Evolutionary conservation across 1,140 invertebrate species (phyloP).

Genomic region (Hylaeus anthracinus): DNA sequence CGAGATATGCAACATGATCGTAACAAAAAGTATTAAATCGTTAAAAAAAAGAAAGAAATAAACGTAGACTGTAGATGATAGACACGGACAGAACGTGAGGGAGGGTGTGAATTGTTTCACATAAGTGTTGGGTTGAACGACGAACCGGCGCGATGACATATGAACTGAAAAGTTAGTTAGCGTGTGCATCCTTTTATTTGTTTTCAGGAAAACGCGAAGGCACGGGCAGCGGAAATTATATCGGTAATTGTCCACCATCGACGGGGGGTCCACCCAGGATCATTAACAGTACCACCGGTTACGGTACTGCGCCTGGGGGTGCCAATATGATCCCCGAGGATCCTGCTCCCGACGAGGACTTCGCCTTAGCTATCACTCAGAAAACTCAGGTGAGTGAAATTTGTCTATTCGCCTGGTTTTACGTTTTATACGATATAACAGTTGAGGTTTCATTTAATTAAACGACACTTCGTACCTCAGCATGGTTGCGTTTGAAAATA

Average conservation of each 20-base stretch:
- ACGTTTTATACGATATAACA: not conserved
- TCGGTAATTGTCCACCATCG: slow-evolving; percentile 53
- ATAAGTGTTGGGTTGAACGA: no score
- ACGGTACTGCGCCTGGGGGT: slow-evolving; percentile 49
- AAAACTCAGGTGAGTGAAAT: slow-evolving; percentile 65
- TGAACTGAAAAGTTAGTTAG: not conserved
- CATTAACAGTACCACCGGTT: slow-evolving; percentile 45
- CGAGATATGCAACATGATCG: no score
- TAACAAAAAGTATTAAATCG: no score
- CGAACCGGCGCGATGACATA: not conserved
- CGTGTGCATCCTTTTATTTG: not conserved
- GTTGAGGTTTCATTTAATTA: no score
- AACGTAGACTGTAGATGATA: no score
- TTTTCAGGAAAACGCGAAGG: slow-evolving; percentile 66
- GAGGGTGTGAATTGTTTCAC: no score
- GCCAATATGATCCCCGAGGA: slow-evolving; percentile 71
- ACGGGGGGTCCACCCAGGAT: slow-evolving; percentile 48
- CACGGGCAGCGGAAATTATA: slow-evolving; percentile 54
- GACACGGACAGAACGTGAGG: no score
- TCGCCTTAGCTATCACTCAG: slow-evolving; percentile 64
- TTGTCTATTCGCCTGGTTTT: not conserved
- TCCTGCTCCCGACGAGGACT: slow-evolving; percentile 69
- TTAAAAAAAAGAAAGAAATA: no score
- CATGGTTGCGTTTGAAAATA: no score
- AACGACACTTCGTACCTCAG: no score